A percentile compares a stretch with the other conserved stretches of the same genome.
phyloP scores from a whole-genome alignment of 2,888 invertebrate species.

The Minunthozetes semirufus region DNA sequence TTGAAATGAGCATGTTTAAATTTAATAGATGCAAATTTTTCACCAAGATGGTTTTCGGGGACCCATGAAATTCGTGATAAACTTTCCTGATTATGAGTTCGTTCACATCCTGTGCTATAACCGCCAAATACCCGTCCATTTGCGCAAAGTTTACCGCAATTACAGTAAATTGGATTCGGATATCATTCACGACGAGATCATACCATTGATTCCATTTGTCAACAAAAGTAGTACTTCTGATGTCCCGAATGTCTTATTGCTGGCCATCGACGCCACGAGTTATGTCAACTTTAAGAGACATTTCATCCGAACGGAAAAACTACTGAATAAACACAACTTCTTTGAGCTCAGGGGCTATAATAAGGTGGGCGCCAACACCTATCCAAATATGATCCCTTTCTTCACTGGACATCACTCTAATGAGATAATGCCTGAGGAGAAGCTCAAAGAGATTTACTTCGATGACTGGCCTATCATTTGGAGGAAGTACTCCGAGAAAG shows the following conservation, averaged over 20 bases:
- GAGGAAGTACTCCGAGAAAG: slow-evolving; percentile 43
- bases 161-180: neutral
- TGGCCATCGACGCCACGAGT: slow-evolving; percentile 81
- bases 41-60: no score
- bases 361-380: slow-evolving; percentile 52
- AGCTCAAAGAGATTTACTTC: slow-evolving; percentile 38
- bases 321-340: slow-evolving; percentile 56
- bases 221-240: slow-evolving; percentile 36
- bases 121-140: no score
- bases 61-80: no score
- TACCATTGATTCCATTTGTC: neutral
- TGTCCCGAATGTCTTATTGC: slow-evolving; percentile 61
- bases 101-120: no score
- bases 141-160: neutral
- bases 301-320: slow-evolving; percentile 64
- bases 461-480: slow-evolving; percentile 47
- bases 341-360: slow-evolving; percentile 67
- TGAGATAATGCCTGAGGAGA: slow-evolving; percentile 40
- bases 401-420: slow-evolving; percentile 46
- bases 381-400: slow-evolving; percentile 47
- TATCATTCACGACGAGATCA: neutral
- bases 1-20: no score
- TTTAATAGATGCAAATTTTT: no score
- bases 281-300: slow-evolving; percentile 66
- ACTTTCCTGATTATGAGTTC: no score